Evolutionary conservation across 37 sponge, comb jelly and placozoan genomes (phyloP), one percentile per base, ranked within the genome.

Genomic region (Cladorhizidae sp.): DNA sequence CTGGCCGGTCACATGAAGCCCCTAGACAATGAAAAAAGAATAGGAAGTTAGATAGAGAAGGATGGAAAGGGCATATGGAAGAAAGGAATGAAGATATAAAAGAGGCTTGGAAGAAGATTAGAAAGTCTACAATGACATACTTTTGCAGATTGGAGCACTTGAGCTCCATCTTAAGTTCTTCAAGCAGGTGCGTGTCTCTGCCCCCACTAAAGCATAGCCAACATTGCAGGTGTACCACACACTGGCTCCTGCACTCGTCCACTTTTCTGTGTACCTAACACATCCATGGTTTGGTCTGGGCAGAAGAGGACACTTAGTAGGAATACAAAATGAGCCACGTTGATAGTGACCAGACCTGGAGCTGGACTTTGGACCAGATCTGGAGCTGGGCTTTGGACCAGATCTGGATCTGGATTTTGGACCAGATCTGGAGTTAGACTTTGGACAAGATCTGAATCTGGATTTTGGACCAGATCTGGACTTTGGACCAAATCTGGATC

Each of bases 141-240:
- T 29, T 83, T 45, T 79, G 63, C 92, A 91, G 15, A 57, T 39
- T 0, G 87, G 87, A 2, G 71, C 64, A 11, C 43, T 3, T 17
- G 74, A 76, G 32, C 80, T 71, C 87, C 88, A 91, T 40, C 43
- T 51, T 0, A 80, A 79, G 80, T 75, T 76, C 5, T 29, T 28
- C 51, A 67, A 77, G 64, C 92, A 91, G 9, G 28, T 37, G 2
- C 92, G 35, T 25, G 40, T 25, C 2, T 22, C 40, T 7, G 40
- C 21, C 21, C 92, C 92, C 26, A 29, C 37, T 26, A 91, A 56
- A 18, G 29, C 32, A 54, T 61, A 91, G 0, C 88, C 92, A 54
- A 67, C 0, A 18, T 68, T 56, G 50, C 92, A 91, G 28, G 75
- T 58, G 84, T 83, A 87, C 32, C 51, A 61, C 0, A 83, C 80